Conservation (phyloP, 2,797 vertebrate genomes). For the Naso thynnoides region DNA sequence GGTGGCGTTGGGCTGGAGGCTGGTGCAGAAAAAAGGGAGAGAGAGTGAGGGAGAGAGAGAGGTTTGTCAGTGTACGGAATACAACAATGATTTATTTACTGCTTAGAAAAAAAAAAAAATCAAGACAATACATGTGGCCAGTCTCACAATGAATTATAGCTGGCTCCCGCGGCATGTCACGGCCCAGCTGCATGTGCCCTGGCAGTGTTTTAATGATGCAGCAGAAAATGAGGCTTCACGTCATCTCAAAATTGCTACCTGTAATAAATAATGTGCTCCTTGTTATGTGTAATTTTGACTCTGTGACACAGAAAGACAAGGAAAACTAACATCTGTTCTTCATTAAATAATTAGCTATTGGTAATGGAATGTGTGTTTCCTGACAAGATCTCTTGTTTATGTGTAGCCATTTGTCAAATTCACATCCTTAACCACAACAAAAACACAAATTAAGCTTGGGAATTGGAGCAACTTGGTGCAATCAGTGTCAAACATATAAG, state of each 20-base stretch:
- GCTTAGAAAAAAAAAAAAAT: conserved; percentile 29
- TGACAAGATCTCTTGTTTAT: background rate
- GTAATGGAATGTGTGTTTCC: background rate
- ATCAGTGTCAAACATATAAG: background rate
- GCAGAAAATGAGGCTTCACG: conserved; percentile 29
- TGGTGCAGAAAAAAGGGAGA: conserved; percentile 19
- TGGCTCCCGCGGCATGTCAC: conserved; percentile 17
- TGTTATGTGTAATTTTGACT: background rate
- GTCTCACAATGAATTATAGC: conserved; percentile 48
- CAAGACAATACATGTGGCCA: background rate
- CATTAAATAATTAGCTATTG: conserved; percentile 9
- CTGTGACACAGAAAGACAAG: background rate
- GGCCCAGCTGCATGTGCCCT: background rate
- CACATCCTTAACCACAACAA: background rate
- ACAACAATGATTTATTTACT: conserved; percentile 51
- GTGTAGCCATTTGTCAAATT: conserved; percentile 3
- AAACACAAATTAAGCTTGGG: background rate
- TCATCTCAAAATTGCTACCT: conserved; percentile 16
- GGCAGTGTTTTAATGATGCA: conserved; percentile 46
- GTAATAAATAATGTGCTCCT: background rate
- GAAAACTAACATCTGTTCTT: background rate
- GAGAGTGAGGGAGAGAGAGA: background rate
- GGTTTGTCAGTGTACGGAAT: conserved; percentile 36
- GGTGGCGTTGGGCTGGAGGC: conserved; percentile 15
- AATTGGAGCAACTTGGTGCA: background rate